Evolutionary conservation across 92 coral and sea anemone genomes (phyloP).

Genomic region (Zoanthus gigantus): DNA sequence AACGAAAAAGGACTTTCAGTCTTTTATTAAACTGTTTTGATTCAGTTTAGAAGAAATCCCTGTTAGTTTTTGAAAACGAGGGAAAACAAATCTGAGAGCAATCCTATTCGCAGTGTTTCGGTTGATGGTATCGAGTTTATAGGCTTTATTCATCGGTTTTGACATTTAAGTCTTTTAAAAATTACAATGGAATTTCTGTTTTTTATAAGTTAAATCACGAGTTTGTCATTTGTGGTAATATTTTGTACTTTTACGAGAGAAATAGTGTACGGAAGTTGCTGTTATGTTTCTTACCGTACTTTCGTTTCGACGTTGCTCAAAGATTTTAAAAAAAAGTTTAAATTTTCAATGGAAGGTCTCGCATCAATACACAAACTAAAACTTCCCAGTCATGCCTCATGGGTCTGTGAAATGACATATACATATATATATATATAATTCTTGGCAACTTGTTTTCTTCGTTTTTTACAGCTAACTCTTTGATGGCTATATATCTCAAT

Average conservation of each 20-base stretch:
- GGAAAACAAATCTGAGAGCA: not conserved
- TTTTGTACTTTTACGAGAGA: too few relatives aligned
- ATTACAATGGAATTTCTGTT: too few relatives aligned
- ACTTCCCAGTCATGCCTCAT: not conserved
- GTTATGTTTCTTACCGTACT: too few relatives aligned
- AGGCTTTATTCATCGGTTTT: not conserved
- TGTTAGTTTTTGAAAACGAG: not conserved
- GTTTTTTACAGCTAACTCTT: not conserved
- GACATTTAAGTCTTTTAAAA: not conserved
- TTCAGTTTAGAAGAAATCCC: not conserved
- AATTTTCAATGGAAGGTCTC: too few relatives aligned
- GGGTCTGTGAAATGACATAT: not conserved
- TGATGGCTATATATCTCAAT: not conserved
- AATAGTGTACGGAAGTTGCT: too few relatives aligned
- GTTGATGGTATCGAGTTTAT: too few relatives aligned
- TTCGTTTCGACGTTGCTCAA: too few relatives aligned
- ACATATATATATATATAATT: not conserved
- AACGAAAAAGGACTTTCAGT: constrained; percentile 2
- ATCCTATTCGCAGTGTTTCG: constrained; percentile 3
- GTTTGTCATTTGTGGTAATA: too few relatives aligned
- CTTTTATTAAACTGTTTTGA: not conserved
- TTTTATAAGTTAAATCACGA: too few relatives aligned
- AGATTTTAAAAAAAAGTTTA: too few relatives aligned
- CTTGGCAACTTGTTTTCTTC: not conserved
- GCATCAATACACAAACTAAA: too few relatives aligned